phyloP scores from a whole-genome alignment of 2,888 invertebrate species.

The Rugalucina vietnamica region DNA sequence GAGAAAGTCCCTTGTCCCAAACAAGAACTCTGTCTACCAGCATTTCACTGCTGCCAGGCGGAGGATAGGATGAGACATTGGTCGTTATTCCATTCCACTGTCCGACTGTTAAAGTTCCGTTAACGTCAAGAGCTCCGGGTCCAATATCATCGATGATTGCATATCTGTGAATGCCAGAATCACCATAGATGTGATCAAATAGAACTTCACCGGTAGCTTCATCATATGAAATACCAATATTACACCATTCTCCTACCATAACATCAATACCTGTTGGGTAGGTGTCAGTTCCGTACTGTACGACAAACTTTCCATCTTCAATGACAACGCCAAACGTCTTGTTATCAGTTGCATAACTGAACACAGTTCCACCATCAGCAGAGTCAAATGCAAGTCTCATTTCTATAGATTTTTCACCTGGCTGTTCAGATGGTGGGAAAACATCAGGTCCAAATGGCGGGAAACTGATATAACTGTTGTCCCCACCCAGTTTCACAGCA shows the following conservation, averaged over 20 bases:
- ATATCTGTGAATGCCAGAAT: background rate
- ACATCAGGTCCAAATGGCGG: conserved; percentile 39
- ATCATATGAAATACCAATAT: conserved; percentile 51
- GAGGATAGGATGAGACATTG: background rate
- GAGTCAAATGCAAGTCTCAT: conserved; percentile 39
- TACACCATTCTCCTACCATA: conserved; percentile 61
- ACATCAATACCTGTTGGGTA: conserved; percentile 57
- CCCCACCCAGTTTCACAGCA: conserved; percentile 27
- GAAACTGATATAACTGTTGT: conserved; percentile 22
- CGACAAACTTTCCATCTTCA: conserved; percentile 31
- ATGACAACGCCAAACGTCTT: conserved; percentile 46
- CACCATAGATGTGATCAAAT: conserved; percentile 40
- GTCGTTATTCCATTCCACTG: conserved; percentile 43
- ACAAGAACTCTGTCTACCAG: conserved; percentile 29
- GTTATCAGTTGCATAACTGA: conserved; percentile 35
- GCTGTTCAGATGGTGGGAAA: background rate
- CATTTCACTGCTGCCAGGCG: no score
- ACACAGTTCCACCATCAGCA: conserved; percentile 30
- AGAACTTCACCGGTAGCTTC: conserved; percentile 31
- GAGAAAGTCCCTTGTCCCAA: background rate
- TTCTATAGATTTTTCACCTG: conserved; percentile 29
- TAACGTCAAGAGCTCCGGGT: background rate
- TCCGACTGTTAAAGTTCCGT: conserved; percentile 24
- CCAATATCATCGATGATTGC: background rate
- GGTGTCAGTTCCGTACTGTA: conserved; percentile 37